phyloP scores from a whole-genome alignment of 1,140 invertebrate species.

The Geopemphigus sp. region DNA sequence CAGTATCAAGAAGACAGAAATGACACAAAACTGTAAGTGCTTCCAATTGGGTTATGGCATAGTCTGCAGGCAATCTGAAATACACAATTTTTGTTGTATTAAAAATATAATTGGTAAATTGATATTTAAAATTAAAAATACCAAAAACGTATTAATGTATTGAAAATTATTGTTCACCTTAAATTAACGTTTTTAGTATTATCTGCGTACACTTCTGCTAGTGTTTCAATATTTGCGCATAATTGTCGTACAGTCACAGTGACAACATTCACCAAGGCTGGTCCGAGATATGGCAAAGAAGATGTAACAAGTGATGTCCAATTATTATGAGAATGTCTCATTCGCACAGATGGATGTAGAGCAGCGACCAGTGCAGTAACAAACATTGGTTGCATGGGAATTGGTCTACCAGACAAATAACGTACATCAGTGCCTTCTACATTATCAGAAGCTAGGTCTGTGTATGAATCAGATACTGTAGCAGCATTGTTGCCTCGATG shows the following conservation, averaged over 20 bases:
- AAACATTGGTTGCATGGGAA: conserved; percentile 84
- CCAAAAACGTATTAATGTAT: too few species aligned
- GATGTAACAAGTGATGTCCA: conserved; percentile 79
- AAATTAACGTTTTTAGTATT: conserved; percentile 42
- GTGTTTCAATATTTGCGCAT: conserved; percentile 76
- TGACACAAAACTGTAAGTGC: conserved; percentile 80
- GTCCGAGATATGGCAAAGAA: conserved; percentile 71
- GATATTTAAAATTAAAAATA: too few species aligned
- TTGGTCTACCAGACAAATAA: conserved; percentile 67
- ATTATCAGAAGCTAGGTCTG: conserved; percentile 31
- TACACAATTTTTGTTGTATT: neutral
- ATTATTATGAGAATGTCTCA: conserved; percentile 72
- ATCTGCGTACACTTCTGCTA: conserved; percentile 59
- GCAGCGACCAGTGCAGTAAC: conserved; percentile 77
- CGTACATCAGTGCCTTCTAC: conserved; percentile 56
- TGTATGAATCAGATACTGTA: conserved; percentile 55
- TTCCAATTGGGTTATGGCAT: conserved; percentile 76
- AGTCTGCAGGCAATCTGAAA: conserved; percentile 67
- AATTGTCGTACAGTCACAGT: conserved; percentile 78
- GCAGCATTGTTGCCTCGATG: conserved; percentile 37
- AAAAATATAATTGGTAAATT: too few species aligned
- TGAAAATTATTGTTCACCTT: conserved; percentile 3
- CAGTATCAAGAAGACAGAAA: conserved; percentile 78
- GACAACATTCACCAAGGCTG: conserved; percentile 72
- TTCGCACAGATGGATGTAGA: conserved; percentile 58